These are phyloP conservation scores for Bombus breviceps DNA, from an alignment of 1,140 invertebrate species.

Conservation along the genomic window DNA sequence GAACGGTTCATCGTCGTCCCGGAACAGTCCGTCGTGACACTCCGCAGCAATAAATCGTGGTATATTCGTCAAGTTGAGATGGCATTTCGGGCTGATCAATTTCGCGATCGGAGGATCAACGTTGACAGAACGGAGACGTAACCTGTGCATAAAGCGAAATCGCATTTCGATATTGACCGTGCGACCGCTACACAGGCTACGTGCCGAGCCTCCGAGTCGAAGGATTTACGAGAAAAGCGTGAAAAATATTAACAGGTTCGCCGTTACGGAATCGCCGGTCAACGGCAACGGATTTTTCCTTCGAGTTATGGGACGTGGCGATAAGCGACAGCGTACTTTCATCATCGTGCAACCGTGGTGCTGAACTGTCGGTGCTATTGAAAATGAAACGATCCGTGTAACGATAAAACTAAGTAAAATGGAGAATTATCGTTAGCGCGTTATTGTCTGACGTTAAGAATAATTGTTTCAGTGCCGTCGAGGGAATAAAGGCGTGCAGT, in stretches of 20 bases:
- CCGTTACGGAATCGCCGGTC: neutral
- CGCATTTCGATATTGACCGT: neutral
- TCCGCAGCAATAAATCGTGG: neutral
- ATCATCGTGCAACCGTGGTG: neutral
- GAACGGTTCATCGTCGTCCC: too few relatives aligned
- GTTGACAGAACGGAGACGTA: neutral
- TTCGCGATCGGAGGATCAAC: neutral
- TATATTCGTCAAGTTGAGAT: neutral
- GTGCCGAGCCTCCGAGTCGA: conserved; percentile 15
- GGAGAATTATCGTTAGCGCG: neutral
- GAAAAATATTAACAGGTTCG: conserved; percentile 38
- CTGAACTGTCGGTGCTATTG: too few relatives aligned
- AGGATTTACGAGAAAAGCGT: conserved; percentile 34
- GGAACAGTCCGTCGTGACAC: too few relatives aligned
- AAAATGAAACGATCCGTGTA: neutral
- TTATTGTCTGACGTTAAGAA: too few relatives aligned
- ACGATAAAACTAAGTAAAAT: neutral
- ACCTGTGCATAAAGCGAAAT: neutral
- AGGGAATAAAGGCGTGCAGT: too few relatives aligned
- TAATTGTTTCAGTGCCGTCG: too few relatives aligned
- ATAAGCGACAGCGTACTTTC: conserved; percentile 22
- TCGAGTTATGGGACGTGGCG: conserved; percentile 20
- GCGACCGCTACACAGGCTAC: neutral
- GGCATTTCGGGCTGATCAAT: neutral
- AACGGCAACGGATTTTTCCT: conserved; percentile 9